A percentile compares a stretch with the other conserved stretches of the same genome.
These are phyloP conservation scores for Caiman crocodilus DNA, from an alignment of 2,797 vertebrate genomes.

Conservation along the genomic window DNA sequence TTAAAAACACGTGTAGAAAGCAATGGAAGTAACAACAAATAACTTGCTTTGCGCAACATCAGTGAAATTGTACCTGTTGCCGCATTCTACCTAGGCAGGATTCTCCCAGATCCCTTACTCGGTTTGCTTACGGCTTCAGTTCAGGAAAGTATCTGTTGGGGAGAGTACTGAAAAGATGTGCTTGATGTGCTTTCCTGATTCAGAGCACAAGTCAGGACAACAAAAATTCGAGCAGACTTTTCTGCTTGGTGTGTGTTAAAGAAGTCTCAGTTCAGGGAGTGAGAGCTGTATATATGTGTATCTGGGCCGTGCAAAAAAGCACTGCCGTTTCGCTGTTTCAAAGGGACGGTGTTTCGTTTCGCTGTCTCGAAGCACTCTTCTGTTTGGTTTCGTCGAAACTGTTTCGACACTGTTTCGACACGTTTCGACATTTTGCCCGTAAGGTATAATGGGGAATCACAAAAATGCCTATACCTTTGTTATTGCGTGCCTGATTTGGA, in stretches of 20 bases:
- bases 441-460: no score
- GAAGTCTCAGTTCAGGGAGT: constrained; percentile 38
- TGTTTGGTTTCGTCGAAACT: no score
- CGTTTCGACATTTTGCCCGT: no score
- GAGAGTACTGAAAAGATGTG: constrained; percentile 50
- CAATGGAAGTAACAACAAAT: constrained; percentile 16
- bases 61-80: neutral
- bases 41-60: neutral
- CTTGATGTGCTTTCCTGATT: constrained; percentile 55
- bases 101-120: neutral
- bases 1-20: constrained; percentile 1
- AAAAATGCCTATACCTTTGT: no score
- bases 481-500: no score
- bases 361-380: no score
- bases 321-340: no score
- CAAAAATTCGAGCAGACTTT: constrained; percentile 71
- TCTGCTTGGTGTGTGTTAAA: constrained; percentile 73
- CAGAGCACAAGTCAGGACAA: constrained; percentile 48
- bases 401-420: no score
- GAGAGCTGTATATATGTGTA: neutral
- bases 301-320: no score
- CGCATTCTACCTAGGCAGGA: neutral
- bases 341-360: no score
- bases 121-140: neutral
- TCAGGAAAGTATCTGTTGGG: constrained; percentile 52